Conservation (phyloP, 35 echinoderm and acorn worm species). For the Strongylocentrotus purpuratus region DNA sequence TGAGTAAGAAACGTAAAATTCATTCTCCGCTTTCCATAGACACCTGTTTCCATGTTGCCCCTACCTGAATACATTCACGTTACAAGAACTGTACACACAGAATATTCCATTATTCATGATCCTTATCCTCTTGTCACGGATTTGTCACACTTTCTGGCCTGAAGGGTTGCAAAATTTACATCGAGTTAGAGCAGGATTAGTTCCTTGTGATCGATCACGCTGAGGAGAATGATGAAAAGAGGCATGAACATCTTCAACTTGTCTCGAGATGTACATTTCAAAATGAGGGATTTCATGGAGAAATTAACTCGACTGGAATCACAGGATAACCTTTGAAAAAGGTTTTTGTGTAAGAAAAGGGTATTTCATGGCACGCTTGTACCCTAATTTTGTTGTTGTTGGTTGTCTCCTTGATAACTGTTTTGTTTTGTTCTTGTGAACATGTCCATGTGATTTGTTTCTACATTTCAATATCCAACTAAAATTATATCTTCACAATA, state of each 20-base stretch:
- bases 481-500: too few species aligned
- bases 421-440: too few species aligned
- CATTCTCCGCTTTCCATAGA: neutral
- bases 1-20: neutral
- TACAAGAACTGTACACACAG: neutral
- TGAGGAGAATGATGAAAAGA: neutral
- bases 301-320: neutral
- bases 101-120: conserved; percentile 1
- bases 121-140: neutral
- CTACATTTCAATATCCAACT: too few species aligned
- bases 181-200: neutral
- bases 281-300: neutral
- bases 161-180: neutral
- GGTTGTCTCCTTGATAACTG: too few species aligned
- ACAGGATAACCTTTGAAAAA: neutral
- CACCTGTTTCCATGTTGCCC: neutral
- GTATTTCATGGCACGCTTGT: too few species aligned
- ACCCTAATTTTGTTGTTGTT: too few species aligned
- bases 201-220: neutral
- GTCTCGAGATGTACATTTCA: neutral
- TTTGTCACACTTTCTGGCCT: neutral
- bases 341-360: neutral
- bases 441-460: too few species aligned
- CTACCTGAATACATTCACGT: neutral
- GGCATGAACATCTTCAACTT: neutral